Evolutionary conservation across 2,888 invertebrate species (phyloP), one percentile per base, ranked within the genome.

Genomic region (Himalopsyche kuldschensis): DNA sequence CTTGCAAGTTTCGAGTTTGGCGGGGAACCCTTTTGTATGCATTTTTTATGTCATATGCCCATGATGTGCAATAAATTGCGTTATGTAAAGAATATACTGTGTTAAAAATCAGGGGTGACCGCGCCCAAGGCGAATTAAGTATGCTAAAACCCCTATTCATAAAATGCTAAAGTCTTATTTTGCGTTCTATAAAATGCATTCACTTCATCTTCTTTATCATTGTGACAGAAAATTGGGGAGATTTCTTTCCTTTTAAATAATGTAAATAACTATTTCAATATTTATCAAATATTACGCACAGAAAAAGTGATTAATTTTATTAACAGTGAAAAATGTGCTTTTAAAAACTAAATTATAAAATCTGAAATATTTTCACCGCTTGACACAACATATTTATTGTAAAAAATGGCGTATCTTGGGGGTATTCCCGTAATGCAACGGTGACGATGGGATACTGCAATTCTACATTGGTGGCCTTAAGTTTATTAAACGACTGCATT

Each of bases 1-100:
- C 41, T 27, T 31, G n/a, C 69, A 78, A 32, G 48, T 78, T 78
- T 48, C 55, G 77, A 27, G 55, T 79, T 15, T 17, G 48, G 31
- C 82, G 48, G 30, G 32, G 27, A 75, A 75, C 81, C 78, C 79
- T 27, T 55, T 46, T 30, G 5, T 32, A 76, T 85, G 85, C 85
- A 85, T 85, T 85, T 84, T 83, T 85, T 85, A 85, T 80, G 82
- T 83, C 82, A 81, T 80, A 77, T 84, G 83, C 78, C 80, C 81
- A 75, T 84, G 85, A 85, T 85, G 84, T 79, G 85, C 84, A 82
- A 84, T 85, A 85, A 85, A 85, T 85, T 85, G 84, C 81, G 80
- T 81, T 81, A 81, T 32, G 81, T 48, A 24, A 82, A 80, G 24
- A 63, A 78, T 78, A 48, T 46, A 47, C 46, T 78, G 55, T 55